Evolutionary conservation across 2,888 invertebrate genomes (phyloP).

Genomic region (Caradrina clavipalpis): DNA sequence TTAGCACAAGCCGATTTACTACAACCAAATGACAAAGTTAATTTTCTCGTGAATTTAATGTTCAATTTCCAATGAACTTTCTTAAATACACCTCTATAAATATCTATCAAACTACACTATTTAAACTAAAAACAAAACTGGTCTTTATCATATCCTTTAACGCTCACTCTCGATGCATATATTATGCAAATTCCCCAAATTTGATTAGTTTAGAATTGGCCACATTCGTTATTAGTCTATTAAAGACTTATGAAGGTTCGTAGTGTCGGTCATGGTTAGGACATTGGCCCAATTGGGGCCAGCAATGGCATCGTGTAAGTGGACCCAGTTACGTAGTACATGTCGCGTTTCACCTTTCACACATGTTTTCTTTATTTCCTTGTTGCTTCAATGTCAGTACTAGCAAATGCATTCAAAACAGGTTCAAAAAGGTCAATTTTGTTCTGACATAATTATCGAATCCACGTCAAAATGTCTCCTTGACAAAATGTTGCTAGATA

Average conservation of each 20-base stretch:
- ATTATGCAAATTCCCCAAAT: conserved; percentile 29
- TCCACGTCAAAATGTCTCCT: not conserved
- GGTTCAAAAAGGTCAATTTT: conserved; percentile 17
- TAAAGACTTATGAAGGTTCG: conserved; percentile 14
- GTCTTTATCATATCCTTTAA: not conserved
- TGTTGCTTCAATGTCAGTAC: not conserved
- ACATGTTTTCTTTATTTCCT: conserved; percentile 25
- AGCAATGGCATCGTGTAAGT: conserved; percentile 23
- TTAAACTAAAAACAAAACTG: not conserved
- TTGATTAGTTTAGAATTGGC: conserved; percentile 35
- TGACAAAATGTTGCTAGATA: too few relatives aligned
- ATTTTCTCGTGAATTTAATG: too few relatives aligned
- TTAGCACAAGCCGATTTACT: too few relatives aligned
- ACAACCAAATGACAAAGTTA: too few relatives aligned
- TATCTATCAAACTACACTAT: not conserved
- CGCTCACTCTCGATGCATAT: conserved; percentile 18
- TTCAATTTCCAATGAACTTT: too few relatives aligned
- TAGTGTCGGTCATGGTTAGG: conserved; percentile 29
- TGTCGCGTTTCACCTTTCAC: conserved; percentile 30
- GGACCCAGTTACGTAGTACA: not conserved
- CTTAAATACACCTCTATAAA: too few relatives aligned
- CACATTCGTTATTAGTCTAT: not conserved
- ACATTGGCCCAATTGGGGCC: conserved; percentile 29
- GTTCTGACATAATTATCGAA: not conserved
- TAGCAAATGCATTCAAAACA: conserved; percentile 5